A percentile compares a stretch with the other conserved stretches of the same genome.
Evolutionary conservation across 1,140 invertebrate species (phyloP).

Genomic region (Aphelenchoides fujianensis): DNA sequence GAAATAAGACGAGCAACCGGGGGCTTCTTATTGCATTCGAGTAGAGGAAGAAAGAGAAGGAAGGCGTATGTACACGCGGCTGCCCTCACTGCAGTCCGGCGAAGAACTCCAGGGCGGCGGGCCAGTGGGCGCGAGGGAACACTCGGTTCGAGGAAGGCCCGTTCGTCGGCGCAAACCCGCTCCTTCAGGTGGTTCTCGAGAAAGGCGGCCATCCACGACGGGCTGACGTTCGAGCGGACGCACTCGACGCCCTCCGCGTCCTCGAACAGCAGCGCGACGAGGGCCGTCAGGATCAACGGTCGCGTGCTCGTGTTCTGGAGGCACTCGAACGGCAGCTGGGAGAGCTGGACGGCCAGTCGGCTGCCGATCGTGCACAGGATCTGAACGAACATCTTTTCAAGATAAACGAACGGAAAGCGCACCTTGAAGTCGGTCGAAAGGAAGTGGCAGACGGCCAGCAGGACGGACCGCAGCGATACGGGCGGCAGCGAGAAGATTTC

Average conservation of each 20-base stretch:
- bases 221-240: background rate
- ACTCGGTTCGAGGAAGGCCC: constrained; percentile 2
- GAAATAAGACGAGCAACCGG: too few relatives aligned
- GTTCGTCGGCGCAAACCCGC: background rate
- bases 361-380: background rate
- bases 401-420: too few relatives aligned
- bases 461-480: background rate
- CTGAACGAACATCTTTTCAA: constrained; percentile 3
- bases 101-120: background rate
- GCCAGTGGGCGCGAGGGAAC: background rate
- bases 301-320: background rate
- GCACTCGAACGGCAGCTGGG: background rate
- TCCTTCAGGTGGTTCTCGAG: background rate
- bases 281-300: background rate
- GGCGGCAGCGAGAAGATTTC: background rate
- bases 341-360: background rate
- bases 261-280: background rate
- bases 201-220: constrained; percentile 6
- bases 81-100: background rate
- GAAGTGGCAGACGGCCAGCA: background rate
- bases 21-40: too few relatives aligned
- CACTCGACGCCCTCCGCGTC: background rate
- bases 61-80: too few relatives aligned
- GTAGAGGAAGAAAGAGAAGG: too few relatives aligned
- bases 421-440: background rate